Evolutionary conservation across 2,797 vertebrate species (phyloP).

Genomic region (Muscicapa comitata): DNA sequence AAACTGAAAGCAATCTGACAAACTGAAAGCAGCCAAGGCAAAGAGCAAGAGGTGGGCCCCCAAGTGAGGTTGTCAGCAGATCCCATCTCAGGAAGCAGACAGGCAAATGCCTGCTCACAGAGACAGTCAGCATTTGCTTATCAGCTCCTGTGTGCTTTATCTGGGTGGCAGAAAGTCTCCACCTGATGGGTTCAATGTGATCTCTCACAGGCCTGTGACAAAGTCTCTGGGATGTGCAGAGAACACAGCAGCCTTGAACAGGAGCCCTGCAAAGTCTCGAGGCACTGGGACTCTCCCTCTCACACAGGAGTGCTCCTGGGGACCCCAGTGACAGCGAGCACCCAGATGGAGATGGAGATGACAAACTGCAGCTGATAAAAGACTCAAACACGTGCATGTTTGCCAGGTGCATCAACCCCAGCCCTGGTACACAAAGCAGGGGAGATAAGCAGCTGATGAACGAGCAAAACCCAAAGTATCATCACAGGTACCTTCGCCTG

Average conservation of each 20-base stretch:
- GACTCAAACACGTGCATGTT: rapidly evolving
- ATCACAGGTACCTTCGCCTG: background rate
- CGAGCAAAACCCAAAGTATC: background rate
- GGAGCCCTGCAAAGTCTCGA: background rate
- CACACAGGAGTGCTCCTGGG: background rate
- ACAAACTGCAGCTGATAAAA: background rate
- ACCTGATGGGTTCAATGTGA: background rate
- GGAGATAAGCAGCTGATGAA: background rate
- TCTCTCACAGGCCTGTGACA: background rate
- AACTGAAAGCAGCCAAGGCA: background rate
- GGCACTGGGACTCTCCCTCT: background rate
- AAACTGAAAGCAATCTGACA: background rate
- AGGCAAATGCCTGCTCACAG: background rate
- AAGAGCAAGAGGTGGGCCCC: background rate
- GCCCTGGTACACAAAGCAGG: background rate
- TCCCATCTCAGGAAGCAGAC: background rate
- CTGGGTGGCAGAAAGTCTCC: background rate
- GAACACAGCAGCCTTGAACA: background rate
- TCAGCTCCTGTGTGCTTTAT: background rate
- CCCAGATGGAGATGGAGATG: background rate
- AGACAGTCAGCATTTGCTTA: slow-evolving; percentile 48
- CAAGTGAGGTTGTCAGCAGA: background rate
- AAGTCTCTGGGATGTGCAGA: background rate
- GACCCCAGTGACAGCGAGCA: background rate
- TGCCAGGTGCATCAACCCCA: background rate